Percentiles rank a stretch among this genome's conserved stretches.
These are phyloP conservation scores for Eupleurogrammus muticus DNA, from an alignment of 2,797 vertebrate species.

Conservation along the genomic window DNA sequence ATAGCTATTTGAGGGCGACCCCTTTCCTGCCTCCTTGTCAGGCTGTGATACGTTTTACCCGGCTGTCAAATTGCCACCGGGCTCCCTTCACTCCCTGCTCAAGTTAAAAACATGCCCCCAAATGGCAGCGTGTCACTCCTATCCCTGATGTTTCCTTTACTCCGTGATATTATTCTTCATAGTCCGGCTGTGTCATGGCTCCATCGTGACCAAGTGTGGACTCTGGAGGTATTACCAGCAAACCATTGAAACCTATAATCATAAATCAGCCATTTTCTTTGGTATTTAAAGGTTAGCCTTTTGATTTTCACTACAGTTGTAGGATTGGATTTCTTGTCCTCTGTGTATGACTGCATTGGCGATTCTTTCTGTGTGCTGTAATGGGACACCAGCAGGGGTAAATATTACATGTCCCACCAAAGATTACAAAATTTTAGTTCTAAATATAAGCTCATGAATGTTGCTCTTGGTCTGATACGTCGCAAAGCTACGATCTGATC, in stretches of 20 bases:
- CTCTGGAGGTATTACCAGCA: constrained; percentile 57
- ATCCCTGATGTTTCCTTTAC: constrained; percentile 51
- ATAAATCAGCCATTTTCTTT: constrained; percentile 61
- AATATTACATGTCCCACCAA: constrained; percentile 48
- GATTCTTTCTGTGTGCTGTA: constrained; percentile 51
- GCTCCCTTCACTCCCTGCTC: constrained; percentile 28
- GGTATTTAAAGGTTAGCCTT: constrained; percentile 70
- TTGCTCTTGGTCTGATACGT: constrained; percentile 38
- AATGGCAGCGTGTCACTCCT: constrained; percentile 49
- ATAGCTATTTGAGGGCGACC: constrained; percentile 55
- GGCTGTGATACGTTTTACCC: constrained; percentile 41
- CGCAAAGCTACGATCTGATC: constrained; percentile 59
- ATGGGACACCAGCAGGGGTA: constrained; percentile 44
- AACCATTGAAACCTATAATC: constrained; percentile 58
- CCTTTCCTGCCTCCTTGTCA: constrained; percentile 51
- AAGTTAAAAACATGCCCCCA: constrained; percentile 36
- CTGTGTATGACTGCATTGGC: constrained; percentile 55
- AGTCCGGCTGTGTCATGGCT: constrained; percentile 50
- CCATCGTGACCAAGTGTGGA: constrained; percentile 33
- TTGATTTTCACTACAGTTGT: constrained; percentile 54
- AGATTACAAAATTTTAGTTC: constrained; percentile 51
- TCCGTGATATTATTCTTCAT: constrained; percentile 46
- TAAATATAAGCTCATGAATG: constrained; percentile 56
- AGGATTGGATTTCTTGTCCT: constrained; percentile 55
- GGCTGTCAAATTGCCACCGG: constrained; percentile 49